Base-by-base conservation (phyloP, 2,797 vertebrate species). In the Pyrocephalus nanus region DNA sequence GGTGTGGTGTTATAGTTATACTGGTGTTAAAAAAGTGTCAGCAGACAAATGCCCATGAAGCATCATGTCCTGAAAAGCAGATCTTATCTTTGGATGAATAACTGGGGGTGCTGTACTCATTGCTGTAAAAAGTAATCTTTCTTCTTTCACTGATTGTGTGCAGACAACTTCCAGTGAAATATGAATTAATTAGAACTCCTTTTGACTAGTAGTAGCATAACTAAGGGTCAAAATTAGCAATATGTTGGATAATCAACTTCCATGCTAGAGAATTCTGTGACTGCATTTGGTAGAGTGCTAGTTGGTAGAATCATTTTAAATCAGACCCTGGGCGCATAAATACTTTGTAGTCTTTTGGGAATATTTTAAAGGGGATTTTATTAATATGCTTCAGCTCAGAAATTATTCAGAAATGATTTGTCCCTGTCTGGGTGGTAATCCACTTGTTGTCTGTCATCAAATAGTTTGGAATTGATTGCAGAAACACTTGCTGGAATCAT, bases 221-320 rank as follows among this genome's bases (percentile, higher is more conserved):
- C 30, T 62, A 61, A 76, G 25, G 83, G 62, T 77, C 25, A 26
- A 12, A 87, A 82, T 91, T 85, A 92, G 19, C 34, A 79, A 30
- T 82, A 36, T 64, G 88, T 74, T 43, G 2, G 30, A 70, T 78
- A 82, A 83, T 90, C 80, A 80, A n/a, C 30, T 91, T 87, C 65
- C 88, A 9, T 43, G n/a, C 42, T 90, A 43, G 58, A 88, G 36
- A 74, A 79, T 40, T 77, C 51, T 15, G 29, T 84, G 70, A 92
- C 92, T 92, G 81, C 79, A 26, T 88, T 79, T 79, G 13, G 20
- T 54, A 55, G 74, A 69, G 38, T 77, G 27, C 45, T 95, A 85
- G 38, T 26, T 95, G 66, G 40, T 40, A 86, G 62, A 92, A 88
- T 73, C n/a, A 36, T 91, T 67, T 82, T 16, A 87, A 93, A 79